Evolutionary conservation across 2,113 vertebrate genomes (phyloP).

Genomic region (Kryptolebias marmoratus): DNA sequence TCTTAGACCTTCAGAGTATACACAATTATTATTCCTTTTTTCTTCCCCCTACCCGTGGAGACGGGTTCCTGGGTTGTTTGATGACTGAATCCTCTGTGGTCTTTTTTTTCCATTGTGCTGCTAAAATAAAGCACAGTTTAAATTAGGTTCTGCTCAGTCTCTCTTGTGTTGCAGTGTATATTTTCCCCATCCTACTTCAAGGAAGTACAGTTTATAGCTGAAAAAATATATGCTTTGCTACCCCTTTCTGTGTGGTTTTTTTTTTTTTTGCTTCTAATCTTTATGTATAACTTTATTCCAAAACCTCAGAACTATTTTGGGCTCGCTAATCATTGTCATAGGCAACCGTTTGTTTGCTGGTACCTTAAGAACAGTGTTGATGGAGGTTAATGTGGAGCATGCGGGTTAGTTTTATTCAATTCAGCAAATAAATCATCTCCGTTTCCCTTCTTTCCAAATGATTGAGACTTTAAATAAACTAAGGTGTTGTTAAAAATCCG

Average conservation of each 20-base stretch:
- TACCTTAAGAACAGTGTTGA: constrained; percentile 16
- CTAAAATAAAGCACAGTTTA: constrained; percentile 72
- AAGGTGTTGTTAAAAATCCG: no score
- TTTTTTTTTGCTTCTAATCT: constrained; percentile 62
- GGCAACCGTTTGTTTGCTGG: constrained; percentile 5
- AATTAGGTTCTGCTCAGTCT: constrained; percentile 64
- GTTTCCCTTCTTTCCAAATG: no score
- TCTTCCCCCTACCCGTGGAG: constrained; percentile 53
- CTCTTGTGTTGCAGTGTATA: constrained; percentile 48
- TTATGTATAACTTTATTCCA: constrained; percentile 43
- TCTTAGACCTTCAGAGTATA: constrained; percentile 73
- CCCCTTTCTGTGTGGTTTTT: constrained; percentile 35
- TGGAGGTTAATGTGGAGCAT: constrained; percentile 27
- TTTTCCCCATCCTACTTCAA: constrained; percentile 40
- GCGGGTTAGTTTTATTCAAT: constrained; percentile 1
- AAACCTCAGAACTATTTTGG: constrained; percentile 55
- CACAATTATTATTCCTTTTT: constrained; percentile 73
- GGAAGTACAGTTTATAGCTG: constrained; percentile 54
- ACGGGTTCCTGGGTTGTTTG: constrained; percentile 67
- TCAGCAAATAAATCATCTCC: no score
- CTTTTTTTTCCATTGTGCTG: constrained; percentile 60
- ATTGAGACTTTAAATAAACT: no score
- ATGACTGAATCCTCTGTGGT: constrained; percentile 73
- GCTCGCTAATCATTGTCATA: constrained; percentile 38
- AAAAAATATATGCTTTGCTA: constrained; percentile 26